Evolutionary conservation across 2,113 vertebrate species (phyloP), one percentile per base, ranked within the genome.

Genomic region (Trichechus manatus): DNA sequence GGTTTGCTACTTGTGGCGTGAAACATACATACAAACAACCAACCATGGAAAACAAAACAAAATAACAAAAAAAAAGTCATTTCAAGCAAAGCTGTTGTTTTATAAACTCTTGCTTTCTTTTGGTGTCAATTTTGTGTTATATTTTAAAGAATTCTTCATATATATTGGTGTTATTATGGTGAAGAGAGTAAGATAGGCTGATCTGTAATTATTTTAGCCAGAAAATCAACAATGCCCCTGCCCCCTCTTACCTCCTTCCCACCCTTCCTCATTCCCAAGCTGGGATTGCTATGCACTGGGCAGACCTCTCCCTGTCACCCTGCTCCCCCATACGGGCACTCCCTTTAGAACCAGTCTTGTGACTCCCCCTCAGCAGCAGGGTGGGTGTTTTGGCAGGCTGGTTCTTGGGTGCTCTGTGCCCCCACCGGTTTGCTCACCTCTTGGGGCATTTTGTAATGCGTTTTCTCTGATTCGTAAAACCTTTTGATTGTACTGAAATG

Each of bases 391-490:
- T 23, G 44, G 85, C 82, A 93, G 72, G 61, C 96, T 91, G 91
- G 83, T 77, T 96, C 87, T 91, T 47, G 93, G 68, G 95, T 53
- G 36, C 8, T 91, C 79, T 63, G 72, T 63, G 29, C 27, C 81
- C 59, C 36, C 2, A 25, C 91, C 64, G 42, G 63, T 93, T 85
- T 93, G 42, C 75, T 95, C 56, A 66, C 68, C 56, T 96, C 79
- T 92, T 79, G 31, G 93, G 87, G 84, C 74, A 39, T 97, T 96
- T 95, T 77, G 70, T 95, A 89, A 93, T 85, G 22, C 68, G 70
- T 96, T 87, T 89, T 78, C 84, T 90, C 79, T 81, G 95, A 96
- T 96, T 95, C 87, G 89, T 97, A 96, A 96, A 96, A 82, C 81
- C 63, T 92, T 88, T 89, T 77, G 89, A 93, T 96, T 97, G 95